Evolutionary conservation across 2,888 invertebrate species (phyloP).

Genomic region (Protodeltote pygarga): DNA sequence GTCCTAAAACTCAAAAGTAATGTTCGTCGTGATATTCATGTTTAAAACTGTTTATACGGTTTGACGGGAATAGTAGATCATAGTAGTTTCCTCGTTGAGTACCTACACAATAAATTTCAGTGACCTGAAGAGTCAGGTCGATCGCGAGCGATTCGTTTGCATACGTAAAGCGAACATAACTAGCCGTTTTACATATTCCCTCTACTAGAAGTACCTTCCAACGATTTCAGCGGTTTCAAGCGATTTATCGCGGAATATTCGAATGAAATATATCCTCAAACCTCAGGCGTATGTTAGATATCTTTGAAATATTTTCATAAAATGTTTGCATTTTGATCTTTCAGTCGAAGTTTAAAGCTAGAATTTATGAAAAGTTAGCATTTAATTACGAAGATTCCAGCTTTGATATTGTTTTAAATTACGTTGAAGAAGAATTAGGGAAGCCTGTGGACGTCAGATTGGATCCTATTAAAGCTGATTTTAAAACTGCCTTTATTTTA

Average conservation of each 20-base stretch:
- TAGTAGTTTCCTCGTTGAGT: conserved; percentile 16
- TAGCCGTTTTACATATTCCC: conserved; percentile 12
- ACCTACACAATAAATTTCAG: conserved; percentile 41
- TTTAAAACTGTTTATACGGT: conserved; percentile 9
- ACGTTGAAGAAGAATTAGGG: conserved; percentile 1
- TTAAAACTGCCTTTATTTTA: too few species aligned
- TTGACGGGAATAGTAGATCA: conserved; percentile 23
- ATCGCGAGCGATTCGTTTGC: conserved; percentile 34
- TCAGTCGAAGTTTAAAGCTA: background rate
- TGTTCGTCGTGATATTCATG: too few species aligned
- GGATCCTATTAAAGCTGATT: too few species aligned
- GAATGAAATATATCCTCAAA: background rate
- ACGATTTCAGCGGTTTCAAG: conserved; percentile 15
- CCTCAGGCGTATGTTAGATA: background rate
- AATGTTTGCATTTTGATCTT: conserved; percentile 1
- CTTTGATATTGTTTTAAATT: conserved; percentile 3
- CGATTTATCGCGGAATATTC: background rate
- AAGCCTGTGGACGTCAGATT: too few species aligned
- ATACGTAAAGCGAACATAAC: conserved; percentile 26
- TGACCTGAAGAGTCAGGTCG: conserved; percentile 43
- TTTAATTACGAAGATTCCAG: conserved; percentile 16
- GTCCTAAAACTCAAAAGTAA: too few species aligned
- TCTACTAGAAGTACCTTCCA: conserved; percentile 2
- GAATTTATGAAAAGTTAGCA: too few species aligned
- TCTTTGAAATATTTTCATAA: background rate